Percentiles rank a stretch among this genome's conserved stretches.
Evolutionary conservation across 2,113 vertebrate species (phyloP).

Genomic region (Aegithalos caudatus): DNA sequence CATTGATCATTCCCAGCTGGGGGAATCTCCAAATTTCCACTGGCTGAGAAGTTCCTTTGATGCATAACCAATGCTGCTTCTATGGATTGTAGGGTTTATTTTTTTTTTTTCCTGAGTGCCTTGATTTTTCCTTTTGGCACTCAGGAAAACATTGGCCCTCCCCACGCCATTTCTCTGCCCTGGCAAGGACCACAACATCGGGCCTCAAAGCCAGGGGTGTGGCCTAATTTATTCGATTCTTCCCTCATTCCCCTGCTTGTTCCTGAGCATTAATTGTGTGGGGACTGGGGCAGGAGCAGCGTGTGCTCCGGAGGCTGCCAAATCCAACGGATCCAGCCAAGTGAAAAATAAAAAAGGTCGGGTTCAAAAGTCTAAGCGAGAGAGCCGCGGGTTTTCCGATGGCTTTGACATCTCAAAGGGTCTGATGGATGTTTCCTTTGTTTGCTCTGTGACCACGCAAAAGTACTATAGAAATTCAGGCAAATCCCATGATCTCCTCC

Average conservation of each 20-base stretch:
- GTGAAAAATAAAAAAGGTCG: constrained; percentile 23
- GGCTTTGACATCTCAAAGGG: constrained; percentile 35
- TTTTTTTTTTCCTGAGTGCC: neutral
- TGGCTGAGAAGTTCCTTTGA: neutral
- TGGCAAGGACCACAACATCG: neutral
- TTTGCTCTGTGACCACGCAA: constrained; percentile 18
- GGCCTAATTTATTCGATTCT: constrained; percentile 15
- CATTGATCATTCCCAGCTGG: neutral
- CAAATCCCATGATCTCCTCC: neutral
- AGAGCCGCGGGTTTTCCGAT: constrained; percentile 33
- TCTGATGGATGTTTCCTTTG: constrained; percentile 47
- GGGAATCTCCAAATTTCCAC: neutral
- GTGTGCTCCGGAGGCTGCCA: constrained; percentile 51
- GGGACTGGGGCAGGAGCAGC: constrained; percentile 39
- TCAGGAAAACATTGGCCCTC: neutral
- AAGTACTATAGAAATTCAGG: neutral
- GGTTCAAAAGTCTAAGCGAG: constrained; percentile 24
- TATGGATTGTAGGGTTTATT: neutral
- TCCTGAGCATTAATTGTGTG: constrained; percentile 4
- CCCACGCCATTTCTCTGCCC: neutral
- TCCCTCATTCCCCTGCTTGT: neutral
- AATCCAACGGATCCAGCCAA: constrained; percentile 20
- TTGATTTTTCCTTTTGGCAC: neutral
- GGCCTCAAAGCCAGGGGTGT: constrained; percentile 2
- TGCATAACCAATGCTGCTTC: neutral